Evolutionary conservation across 2,113 vertebrate genomes (phyloP).

Genomic region (Ailuropoda melanoleuca): DNA sequence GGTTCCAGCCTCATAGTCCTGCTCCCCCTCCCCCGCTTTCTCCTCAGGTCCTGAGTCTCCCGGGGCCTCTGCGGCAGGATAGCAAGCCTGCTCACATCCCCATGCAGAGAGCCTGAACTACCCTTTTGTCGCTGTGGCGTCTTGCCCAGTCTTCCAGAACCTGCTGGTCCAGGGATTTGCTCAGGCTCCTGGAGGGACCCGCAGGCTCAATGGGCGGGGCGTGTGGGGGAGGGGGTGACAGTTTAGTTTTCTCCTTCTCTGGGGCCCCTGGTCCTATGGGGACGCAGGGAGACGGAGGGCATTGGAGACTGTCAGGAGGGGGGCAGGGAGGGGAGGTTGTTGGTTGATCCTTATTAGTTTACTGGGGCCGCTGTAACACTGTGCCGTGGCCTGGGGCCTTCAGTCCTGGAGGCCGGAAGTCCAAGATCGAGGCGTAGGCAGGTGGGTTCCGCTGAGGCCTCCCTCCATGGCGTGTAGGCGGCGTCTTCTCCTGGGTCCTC

Average conservation of each 20-base stretch:
- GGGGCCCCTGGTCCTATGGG: not conserved
- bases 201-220: fast-evolving
- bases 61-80: fast-evolving
- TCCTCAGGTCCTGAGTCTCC: too few species aligned
- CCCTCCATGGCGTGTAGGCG: not conserved
- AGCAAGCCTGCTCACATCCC: not conserved
- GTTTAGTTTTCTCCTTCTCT: not conserved
- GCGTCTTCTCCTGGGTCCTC: not conserved
- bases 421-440: not conserved
- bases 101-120: too few species aligned
- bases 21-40: not conserved
- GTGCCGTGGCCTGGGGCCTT: too few species aligned
- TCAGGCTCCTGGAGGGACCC: too few species aligned
- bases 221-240: not conserved
- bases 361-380: fast-evolving
- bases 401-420: not conserved
- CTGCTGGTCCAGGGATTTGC: not conserved
- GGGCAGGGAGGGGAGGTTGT: not conserved
- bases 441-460: not conserved
- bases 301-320: not conserved
- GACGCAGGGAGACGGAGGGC: not conserved
- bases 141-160: not conserved
- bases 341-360: too few species aligned
- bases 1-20: not conserved
- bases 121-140: fast-evolving